Evolutionary conservation across 2,888 invertebrate species (phyloP), one percentile per base, ranked within the genome.

Genomic region (Yponomeuta sedellus): DNA sequence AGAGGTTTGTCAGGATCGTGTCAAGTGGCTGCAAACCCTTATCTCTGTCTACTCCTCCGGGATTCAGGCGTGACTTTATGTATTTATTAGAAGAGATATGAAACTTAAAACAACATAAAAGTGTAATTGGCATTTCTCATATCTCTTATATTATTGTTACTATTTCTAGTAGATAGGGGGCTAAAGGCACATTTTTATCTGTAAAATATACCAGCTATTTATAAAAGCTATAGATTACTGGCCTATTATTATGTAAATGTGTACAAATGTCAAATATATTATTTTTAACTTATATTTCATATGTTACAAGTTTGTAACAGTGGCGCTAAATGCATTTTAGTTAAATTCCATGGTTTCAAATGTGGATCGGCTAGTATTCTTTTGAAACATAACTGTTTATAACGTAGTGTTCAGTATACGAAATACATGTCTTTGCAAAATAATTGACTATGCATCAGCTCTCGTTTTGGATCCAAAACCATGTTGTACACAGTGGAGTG

Each of bases 291-390:
- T 80, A 80, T 79, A 73, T 63, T 65, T 58, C 64, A 56, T 19
- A 19, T 65, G 64, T 80, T 79, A 74, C 72, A 75, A 77, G 76
- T 80, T 80, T 78, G 72, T 80, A 75, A 78, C 72, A 77, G 75
- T 82, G 85, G 83, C 86, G 86, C 85, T 79, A 78, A 81, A 73
- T 77, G 81, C 81, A 80, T 74, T 77, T 80, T 78, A 77, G 71
- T 82, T 82, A 78, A 58, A 10, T 64, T 52, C 34, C 34, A 16
- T 52, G 16, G 16, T 52, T 16, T 52, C 1, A 16, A 52, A 52
- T 5, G 5, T 52, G 16, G 16, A 52, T 52, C 44, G 44, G 44
- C 44, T 52, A 52, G 44, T 16, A 52, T 52, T 62, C n/a, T 34
- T n/a, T 16, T 39, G n/a, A n/a, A 34, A n/a, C n/a, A 12, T 22